Evolutionary conservation across 2,113 vertebrate genomes (phyloP).

Genomic region (Pollachius pollachius): DNA sequence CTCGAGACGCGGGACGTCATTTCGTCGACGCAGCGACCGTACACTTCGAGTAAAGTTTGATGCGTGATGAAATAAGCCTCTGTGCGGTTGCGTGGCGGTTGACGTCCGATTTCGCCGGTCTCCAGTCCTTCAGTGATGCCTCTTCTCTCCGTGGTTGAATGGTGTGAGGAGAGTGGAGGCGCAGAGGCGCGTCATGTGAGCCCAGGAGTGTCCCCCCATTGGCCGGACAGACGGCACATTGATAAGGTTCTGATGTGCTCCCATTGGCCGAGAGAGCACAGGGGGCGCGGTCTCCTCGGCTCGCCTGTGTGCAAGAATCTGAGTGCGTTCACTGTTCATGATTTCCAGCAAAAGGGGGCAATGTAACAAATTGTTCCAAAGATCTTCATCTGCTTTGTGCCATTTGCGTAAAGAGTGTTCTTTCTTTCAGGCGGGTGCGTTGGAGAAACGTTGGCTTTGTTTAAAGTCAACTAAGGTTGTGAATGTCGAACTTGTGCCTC

Average conservation of each 20-base stretch:
- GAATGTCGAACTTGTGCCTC: constrained; percentile 9
- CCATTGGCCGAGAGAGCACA: constrained; percentile 82
- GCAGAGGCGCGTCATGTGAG: constrained; percentile 83
- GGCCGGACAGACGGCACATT: constrained; percentile 73
- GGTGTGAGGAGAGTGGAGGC: constrained; percentile 72
- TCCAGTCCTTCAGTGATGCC: constrained; percentile 76
- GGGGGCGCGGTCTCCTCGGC: constrained; percentile 62
- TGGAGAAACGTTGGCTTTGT: too few relatives aligned
- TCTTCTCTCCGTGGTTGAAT: constrained; percentile 80
- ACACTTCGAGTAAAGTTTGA: constrained; percentile 30
- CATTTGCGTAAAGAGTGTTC: constrained; percentile 7
- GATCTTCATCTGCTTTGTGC: constrained; percentile 28
- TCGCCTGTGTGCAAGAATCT: constrained; percentile 81
- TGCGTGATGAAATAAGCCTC: constrained; percentile 20
- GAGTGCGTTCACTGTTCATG: constrained; percentile 74
- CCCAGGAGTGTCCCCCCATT: constrained; percentile 73
- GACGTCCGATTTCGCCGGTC: constrained; percentile 75
- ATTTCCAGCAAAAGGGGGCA: constrained; percentile 61
- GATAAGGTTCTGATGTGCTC: constrained; percentile 78
- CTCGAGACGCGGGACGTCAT: constrained; percentile 1
- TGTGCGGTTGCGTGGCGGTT: constrained; percentile 42
- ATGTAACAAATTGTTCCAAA: constrained; percentile 58
- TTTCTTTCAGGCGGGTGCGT: neutral
- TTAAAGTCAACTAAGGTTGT: too few relatives aligned
- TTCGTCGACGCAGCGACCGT: constrained; percentile 6